Evolutionary conservation across 2,888 invertebrate species (phyloP), one percentile per base, ranked within the genome.

Genomic region (Argyresthia goedartella): DNA sequence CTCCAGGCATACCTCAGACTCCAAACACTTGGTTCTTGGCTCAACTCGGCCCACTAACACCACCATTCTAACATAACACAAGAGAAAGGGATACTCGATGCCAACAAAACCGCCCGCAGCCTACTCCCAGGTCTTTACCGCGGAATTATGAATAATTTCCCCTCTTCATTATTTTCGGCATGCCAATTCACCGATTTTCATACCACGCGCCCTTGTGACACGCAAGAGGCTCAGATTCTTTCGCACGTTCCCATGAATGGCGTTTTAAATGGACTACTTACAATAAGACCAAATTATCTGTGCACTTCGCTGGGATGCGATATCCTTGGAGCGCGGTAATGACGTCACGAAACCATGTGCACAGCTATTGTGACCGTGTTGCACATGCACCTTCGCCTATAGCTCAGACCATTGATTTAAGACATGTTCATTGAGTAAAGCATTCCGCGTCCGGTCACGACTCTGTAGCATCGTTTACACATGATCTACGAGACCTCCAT

Each of bases 51-150:
- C 54, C 52, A 46, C 49, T 25, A 36, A 16, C 47, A 47, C 35
- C 54, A 52, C 61, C 64, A 61, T 62, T 69, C 73, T 71, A 70
- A 69, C 61, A 53, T 56, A 34, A 33, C 44, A 46, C 47, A 43
- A 50, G 64, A 60, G 63, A 65, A 53, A 59, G 56, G 57, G 55
- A 51, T 53, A 34, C 42, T 54, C 52, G 50, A 43, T 50, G 36
- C 43, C 50, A 36, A 60, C 66, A 64, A 66, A 68, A 72, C 65
- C 49, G 11, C 71, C 78, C 73, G 53, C 59, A 52, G 67, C 77
- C 74, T 43, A 60, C 67, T 77, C 77, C 69, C 78, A 78, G 73
- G 74, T 72, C 70, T 63, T 65, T 54, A 43, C 52, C 59, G 56
- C 59, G 50, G 57, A 61, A 63, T 63, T 65, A 60, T 60, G 57